Evolutionary conservation across 2,888 invertebrate genomes (phyloP).

Genomic region (Melanotus villosus): DNA sequence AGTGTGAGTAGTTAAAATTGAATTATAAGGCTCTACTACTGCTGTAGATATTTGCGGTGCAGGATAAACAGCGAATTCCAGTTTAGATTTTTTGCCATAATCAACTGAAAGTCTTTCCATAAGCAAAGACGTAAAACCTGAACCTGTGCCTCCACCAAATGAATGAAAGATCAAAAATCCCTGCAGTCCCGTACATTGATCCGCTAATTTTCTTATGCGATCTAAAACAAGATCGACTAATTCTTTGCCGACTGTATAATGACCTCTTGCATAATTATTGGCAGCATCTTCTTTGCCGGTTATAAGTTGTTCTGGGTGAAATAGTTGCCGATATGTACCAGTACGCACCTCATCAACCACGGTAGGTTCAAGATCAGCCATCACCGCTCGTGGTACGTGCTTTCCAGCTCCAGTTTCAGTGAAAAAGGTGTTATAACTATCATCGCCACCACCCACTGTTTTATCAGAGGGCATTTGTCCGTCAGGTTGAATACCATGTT

Average conservation of each 20-base stretch:
- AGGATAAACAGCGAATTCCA: slow-evolving; percentile 62
- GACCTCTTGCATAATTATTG: slow-evolving; percentile 84
- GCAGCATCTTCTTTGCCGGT: slow-evolving; percentile 89
- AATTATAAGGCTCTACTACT: slow-evolving; percentile 76
- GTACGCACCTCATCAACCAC: slow-evolving; percentile 80
- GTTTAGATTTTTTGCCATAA: slow-evolving; percentile 35
- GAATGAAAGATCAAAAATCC: slow-evolving; percentile 78
- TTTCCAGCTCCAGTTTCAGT: slow-evolving; percentile 85
- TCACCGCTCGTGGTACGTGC: slow-evolving; percentile 86
- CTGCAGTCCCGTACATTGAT: slow-evolving; percentile 73
- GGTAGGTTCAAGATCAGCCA: slow-evolving; percentile 88
- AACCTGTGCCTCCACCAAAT: slow-evolving; percentile 75
- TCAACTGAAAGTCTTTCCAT: slow-evolving; percentile 39
- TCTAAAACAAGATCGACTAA: slow-evolving; percentile 79
- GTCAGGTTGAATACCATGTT: slow-evolving; percentile 77
- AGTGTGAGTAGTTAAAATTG: slow-evolving; percentile 75
- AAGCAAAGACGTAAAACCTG: slow-evolving; percentile 76
- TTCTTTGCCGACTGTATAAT: slow-evolving; percentile 85
- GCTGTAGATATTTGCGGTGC: slow-evolving; percentile 60
- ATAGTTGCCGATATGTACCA: slow-evolving; percentile 79
- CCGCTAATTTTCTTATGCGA: slow-evolving; percentile 77
- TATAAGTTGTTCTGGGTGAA: slow-evolving; percentile 87
- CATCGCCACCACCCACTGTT: slow-evolving; percentile 60
- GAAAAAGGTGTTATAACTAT: slow-evolving; percentile 78
- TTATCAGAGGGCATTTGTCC: slow-evolving; percentile 70